Conservation (phyloP, 2,797 vertebrate species). For the Parotocinclus haroldoi region DNA sequence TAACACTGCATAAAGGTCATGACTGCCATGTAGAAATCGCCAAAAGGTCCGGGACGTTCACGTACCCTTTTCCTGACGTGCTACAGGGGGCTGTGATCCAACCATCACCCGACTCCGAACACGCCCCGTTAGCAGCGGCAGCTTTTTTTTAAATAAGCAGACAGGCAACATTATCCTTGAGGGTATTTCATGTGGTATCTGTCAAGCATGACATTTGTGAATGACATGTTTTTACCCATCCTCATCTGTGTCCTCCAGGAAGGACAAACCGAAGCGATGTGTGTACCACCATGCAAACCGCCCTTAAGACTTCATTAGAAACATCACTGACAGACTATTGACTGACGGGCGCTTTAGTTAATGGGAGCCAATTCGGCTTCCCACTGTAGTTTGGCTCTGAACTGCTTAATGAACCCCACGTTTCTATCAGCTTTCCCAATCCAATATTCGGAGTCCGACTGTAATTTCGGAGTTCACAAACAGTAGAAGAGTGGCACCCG, state of each 20-base stretch:
- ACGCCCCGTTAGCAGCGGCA: slow-evolving; percentile 64
- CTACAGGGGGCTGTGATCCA: slow-evolving; percentile 54
- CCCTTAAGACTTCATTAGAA: slow-evolving; percentile 29
- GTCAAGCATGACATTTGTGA: slow-evolving; percentile 50
- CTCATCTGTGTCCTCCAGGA: slow-evolving; percentile 42
- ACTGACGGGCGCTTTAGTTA: slow-evolving; percentile 8
- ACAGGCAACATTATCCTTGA: slow-evolving; percentile 57
- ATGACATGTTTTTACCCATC: slow-evolving; percentile 59
- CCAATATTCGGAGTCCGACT: slow-evolving; percentile 29
- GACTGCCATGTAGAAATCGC: slow-evolving; percentile 69
- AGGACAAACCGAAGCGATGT: slow-evolving; percentile 30
- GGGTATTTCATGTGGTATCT: slow-evolving; percentile 55
- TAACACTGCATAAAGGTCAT: slow-evolving; percentile 71
- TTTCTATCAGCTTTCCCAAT: slow-evolving; percentile 22
- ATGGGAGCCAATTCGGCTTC: background rate
- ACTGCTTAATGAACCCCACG: slow-evolving; percentile 25
- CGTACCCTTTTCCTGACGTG: slow-evolving; percentile 65
- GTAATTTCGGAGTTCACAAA: slow-evolving; percentile 53
- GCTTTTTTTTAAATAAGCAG: slow-evolving; percentile 44
- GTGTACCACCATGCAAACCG: slow-evolving; percentile 37
- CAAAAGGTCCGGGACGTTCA: slow-evolving; percentile 60
- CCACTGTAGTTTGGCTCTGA: background rate
- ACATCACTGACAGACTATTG: slow-evolving; percentile 5
- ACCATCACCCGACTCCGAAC: slow-evolving; percentile 68
- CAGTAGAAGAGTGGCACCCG: slow-evolving; percentile 48